A percentile compares a stretch with the other conserved stretches of the same genome.
These are phyloP conservation scores for Catocala sponsa DNA, from an alignment of 2,888 invertebrate genomes.

Conservation along the genomic window DNA sequence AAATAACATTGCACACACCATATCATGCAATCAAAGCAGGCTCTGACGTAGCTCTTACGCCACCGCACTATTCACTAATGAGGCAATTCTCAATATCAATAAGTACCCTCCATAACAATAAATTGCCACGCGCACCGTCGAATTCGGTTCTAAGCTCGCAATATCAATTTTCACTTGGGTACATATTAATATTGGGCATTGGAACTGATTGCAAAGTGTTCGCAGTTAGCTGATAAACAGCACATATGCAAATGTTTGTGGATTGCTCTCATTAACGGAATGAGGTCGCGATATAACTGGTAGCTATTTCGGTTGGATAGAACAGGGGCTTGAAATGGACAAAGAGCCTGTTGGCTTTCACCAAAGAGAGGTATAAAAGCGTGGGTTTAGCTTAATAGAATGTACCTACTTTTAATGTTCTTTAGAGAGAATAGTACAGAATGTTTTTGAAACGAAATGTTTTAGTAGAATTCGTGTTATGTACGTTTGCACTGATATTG, in stretches of 20 bases:
- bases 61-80: too few species aligned
- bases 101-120: too few species aligned
- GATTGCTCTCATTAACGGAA: slow-evolving; percentile 81
- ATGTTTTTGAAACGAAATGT: too few species aligned
- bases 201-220: slow-evolving; percentile 77
- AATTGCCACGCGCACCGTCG: slow-evolving; percentile 10
- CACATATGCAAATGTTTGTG: slow-evolving; percentile 77
- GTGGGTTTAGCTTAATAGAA: neutral
- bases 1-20: too few species aligned
- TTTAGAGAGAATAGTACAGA: too few species aligned
- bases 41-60: too few species aligned
- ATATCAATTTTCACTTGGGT: slow-evolving; percentile 53
- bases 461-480: too few species aligned
- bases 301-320: slow-evolving; percentile 21
- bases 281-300: slow-evolving; percentile 72
- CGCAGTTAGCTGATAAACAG: slow-evolving; percentile 74
- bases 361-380: neutral
- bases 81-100: too few species aligned
- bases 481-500: too few species aligned
- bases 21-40: too few species aligned
- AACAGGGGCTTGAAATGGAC: slow-evolving; percentile 22
- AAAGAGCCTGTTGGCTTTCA: slow-evolving; percentile 8
- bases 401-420: too few species aligned
- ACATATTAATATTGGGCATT: slow-evolving; percentile 57
- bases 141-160: slow-evolving; percentile 40